These are phyloP conservation scores for Stegostoma tigrinum DNA, from an alignment of 2,113 vertebrate genomes.

Conservation along the genomic window DNA sequence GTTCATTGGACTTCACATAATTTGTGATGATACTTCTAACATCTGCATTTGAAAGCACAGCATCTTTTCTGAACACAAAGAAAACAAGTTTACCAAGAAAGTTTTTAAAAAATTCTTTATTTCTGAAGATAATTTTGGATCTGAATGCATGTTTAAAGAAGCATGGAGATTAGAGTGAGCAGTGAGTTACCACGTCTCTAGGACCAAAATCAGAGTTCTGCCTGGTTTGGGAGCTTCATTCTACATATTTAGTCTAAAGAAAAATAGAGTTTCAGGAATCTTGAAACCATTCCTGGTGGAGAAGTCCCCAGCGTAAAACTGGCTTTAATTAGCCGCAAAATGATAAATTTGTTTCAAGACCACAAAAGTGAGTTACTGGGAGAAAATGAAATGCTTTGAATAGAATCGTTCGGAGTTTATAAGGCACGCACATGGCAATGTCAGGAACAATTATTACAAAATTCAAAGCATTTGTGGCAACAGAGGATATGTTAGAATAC, in stretches of 20 bases:
- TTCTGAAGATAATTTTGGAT: conserved; percentile 15
- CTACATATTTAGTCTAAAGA: neutral
- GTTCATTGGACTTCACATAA: conserved; percentile 78
- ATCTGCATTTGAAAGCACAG: conserved; percentile 66
- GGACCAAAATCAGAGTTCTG: neutral
- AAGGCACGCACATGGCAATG: neutral
- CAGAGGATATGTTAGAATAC: neutral
- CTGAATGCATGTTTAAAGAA: conserved; percentile 39
- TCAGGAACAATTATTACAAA: neutral
- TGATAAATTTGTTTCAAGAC: neutral
- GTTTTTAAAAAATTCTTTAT: conserved; percentile 32
- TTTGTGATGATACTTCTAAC: conserved; percentile 72
- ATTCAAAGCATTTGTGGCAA: neutral
- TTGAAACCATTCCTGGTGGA: neutral
- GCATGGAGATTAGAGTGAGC: neutral
- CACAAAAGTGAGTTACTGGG: neutral
- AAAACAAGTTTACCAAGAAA: conserved; percentile 32
- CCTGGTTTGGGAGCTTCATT: neutral
- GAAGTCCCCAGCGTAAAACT: neutral
- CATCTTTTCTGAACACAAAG: conserved; percentile 64
- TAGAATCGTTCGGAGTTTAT: neutral
- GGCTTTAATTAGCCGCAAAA: neutral
- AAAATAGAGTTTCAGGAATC: neutral
- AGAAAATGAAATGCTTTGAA: neutral
- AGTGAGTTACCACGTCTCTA: neutral